Evolutionary conservation across 2,888 invertebrate species (phyloP), one percentile per base, ranked within the genome.

Genomic region (Heteromurus nitidus): DNA sequence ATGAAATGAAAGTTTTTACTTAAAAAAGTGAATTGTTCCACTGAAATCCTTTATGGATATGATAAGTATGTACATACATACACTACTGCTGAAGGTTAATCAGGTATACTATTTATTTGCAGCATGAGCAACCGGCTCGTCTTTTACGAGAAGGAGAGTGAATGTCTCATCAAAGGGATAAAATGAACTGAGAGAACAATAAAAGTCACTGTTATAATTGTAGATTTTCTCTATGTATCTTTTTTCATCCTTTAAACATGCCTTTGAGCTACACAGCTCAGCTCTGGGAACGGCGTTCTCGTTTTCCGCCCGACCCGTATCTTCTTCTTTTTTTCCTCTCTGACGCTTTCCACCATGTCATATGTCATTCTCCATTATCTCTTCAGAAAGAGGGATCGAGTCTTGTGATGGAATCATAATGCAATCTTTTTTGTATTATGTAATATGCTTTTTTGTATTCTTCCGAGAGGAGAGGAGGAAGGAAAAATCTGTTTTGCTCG

Each of bases 371-470:
- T 18, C 31, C 18, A 30, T 60, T 60, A 60, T 60, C 60, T 60
- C 5, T 31, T 13, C 9, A 9, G 18, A 28, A 18, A 50, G 22
- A 36, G 22, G 31, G 60, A 60, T 11, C 31, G n/a, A 13, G 30
- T 30, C 9, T 5, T 28, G 60, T 30, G 60, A 60, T 60, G 60
- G 60, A 20, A 60, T 60, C 60, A 60, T 60, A 60, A 60, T 30
- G 31, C 30, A 60, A 60, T 60, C 60, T 60, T 55, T 30, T 60
- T 60, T n/a, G n/a, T n/a, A n/a, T n/a, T 60, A 60, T 24, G 60
- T 31, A 30, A 60, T n/a, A 26, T n/a, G n/a, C n/a, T 7, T 55
- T 24, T n/a, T 55, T 24, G 26, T 11, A 2, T 11, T 55, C 18
- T 60, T 60, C 60, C 18, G 2, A 30, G 60, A 50, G 22, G 20